Base-by-base conservation (phyloP, 2,797 vertebrate genomes). In the Euthynnus affinis region DNA sequence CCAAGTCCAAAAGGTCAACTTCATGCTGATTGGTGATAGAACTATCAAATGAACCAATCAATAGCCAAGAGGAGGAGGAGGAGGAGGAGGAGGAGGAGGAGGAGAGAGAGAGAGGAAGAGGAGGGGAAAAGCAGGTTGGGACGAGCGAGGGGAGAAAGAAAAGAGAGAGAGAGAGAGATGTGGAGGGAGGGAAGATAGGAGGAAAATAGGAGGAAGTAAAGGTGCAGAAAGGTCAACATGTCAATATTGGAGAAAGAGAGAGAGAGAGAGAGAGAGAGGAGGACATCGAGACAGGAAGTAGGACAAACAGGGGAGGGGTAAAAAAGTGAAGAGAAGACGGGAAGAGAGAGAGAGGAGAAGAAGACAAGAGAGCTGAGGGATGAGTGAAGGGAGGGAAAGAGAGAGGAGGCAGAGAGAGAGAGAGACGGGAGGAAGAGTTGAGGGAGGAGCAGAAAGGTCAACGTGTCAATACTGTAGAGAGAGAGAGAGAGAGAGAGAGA, bases 21-120 rank as follows among this genome's bases (percentile, higher is more conserved):
- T 96, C 95, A 95, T 97, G 96, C 96, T 96, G 97, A 98, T 97
- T 97, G 96, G 97, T 97, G 97, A 98, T 97, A 97, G 96, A 97
- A 97, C 96, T 96, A 98, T 98, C 96, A 97, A 97, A 98, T 97
- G 96, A 97, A 96, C 96, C 96, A 97, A 98, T 97, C 97, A 96
- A 98, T 98, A 96, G 91, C 85, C 92, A 95, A 94, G 27, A 64
- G 76, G 94, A 94, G 95, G 60, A 95, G 85, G 84, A 83, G 81
- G 78, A 83, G 81, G 94, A 94, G 94, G 34, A 95, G 94, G 27
- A 64, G 76, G 94, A 94, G 95, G 60, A 95, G 85, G 84, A 83
- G 81, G 78, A 83, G 81, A 15, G 94, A 94, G 94, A 2, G 3
- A 5, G 48, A 22, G 29, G 58, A n/a, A n/a, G n/a, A n/a, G n/a